phyloP scores from a whole-genome alignment of 2,797 vertebrate species.

The Antennarius maculatus region DNA sequence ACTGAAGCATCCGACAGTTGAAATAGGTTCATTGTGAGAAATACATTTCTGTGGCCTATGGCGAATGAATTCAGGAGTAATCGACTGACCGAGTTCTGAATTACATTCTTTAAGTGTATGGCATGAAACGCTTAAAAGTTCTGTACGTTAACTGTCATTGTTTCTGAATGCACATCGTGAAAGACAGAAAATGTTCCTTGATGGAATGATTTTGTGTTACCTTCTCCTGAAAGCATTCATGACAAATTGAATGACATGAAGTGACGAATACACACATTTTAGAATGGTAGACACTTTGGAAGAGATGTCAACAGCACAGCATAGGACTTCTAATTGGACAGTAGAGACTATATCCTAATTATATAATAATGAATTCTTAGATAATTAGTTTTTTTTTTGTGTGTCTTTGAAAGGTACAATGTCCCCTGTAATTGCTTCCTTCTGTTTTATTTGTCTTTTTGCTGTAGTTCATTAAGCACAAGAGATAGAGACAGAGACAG shows the following conservation, averaged over 20 bases:
- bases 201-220: constrained; percentile 21
- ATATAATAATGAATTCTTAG: constrained; percentile 65
- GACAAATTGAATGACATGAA: constrained; percentile 18
- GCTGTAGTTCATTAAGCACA: constrained; percentile 61
- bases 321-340: constrained; percentile 68
- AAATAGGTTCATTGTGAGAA: neutral
- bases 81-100: neutral
- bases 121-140: neutral
- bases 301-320: constrained; percentile 53
- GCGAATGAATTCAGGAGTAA: constrained; percentile 29
- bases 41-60: constrained; percentile 2
- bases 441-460: constrained; percentile 72
- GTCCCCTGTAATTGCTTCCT: constrained; percentile 71
- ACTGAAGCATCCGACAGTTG: constrained; percentile 38
- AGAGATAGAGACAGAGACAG: constrained; percentile 2
- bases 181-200: constrained; percentile 10
- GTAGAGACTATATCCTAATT: constrained; percentile 74
- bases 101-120: constrained; percentile 5
- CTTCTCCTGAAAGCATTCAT: constrained; percentile 23
- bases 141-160: neutral
- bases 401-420: constrained; percentile 64
- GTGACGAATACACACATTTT: constrained; percentile 28
- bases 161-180: constrained; percentile 18
- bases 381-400: constrained; percentile 67
- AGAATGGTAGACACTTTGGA: constrained; percentile 34